These are phyloP conservation scores for Crossoptilon crossoptilon DNA, from an alignment of 2,797 vertebrate genomes.

Conservation along the genomic window DNA sequence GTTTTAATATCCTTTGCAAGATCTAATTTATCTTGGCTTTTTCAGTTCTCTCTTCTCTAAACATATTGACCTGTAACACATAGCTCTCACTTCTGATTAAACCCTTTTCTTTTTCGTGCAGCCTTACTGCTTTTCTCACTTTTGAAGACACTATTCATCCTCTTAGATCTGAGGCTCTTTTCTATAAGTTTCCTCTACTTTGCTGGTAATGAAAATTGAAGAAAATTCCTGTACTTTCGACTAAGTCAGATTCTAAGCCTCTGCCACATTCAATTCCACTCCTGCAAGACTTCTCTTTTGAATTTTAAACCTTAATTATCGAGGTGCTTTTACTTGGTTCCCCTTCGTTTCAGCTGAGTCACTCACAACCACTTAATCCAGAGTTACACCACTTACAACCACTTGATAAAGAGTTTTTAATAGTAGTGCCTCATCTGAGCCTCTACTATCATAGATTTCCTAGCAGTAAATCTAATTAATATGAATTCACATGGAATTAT, in stretches of 20 bases:
- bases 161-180: not conserved
- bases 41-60: constrained; percentile 39
- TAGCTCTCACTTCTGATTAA: constrained; percentile 25
- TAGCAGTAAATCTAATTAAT: not conserved
- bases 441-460: not conserved
- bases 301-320: constrained; percentile 18
- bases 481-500: not conserved
- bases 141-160: constrained; percentile 11
- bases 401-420: not conserved
- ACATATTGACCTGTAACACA: constrained; percentile 31
- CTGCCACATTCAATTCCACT: not conserved
- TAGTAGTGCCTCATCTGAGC: not conserved
- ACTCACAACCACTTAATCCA: not conserved
- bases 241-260: not conserved
- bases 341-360: not conserved
- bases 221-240: not conserved
- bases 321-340: not conserved
- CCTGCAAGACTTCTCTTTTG: not conserved
- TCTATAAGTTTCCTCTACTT: not conserved
- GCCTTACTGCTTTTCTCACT: not conserved
- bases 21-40: constrained; percentile 53
- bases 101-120: not conserved
- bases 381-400: not conserved
- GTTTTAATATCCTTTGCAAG: constrained; percentile 57
- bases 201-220: not conserved